Evolutionary conservation across 2,888 invertebrate species (phyloP), one percentile per base, ranked within the genome.

Genomic region (Poecilobothrus nobilitatus): DNA sequence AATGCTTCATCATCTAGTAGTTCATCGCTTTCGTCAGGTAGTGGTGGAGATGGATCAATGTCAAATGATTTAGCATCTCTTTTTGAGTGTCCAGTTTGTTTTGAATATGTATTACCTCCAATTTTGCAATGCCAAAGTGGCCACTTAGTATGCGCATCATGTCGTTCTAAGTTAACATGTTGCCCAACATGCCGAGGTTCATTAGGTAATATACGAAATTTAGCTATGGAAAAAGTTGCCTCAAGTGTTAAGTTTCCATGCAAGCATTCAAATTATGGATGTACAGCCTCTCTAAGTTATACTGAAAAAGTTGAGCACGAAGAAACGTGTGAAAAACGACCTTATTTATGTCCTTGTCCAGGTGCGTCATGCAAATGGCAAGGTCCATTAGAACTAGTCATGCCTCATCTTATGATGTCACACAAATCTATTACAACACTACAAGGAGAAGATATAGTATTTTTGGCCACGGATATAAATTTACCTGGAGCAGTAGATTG

Each of bases 341-440:
- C 99, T 1, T 99, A 99, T 82, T 91, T 93, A 73, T 99, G 99
- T 82, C 99, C 99, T 37, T 99, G 99, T 80, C 99, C 99, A n/a
- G 98, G 98, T 63, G 96, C 97, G 41, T 95, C 96, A 0, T 99
- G 99, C 83, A 97, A 98, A 80, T 99, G 99, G 99, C 96, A 97
- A 81, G 99, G 99, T 53, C 92, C 95, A 63, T 84, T 99, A 53
- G 97, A 97, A 79, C 93, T 97, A 84, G 99, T 99, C 66, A 99
- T 99, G 98, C 92, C 93, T 34, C 99, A 99, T 83, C 86, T 99
- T 68, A 93, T 97, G 88, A 95, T 91, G 87, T 91, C 92, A 68
- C 97, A 98, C 82, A 98, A 98, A 83, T 96, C 96, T 78, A 98
- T 98, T 76, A 99, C 98, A 21, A 99, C 97, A 67, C 85, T 99